Base-by-base conservation (phyloP, 2,113 vertebrate species). In the Dromiciops gliroides region DNA sequence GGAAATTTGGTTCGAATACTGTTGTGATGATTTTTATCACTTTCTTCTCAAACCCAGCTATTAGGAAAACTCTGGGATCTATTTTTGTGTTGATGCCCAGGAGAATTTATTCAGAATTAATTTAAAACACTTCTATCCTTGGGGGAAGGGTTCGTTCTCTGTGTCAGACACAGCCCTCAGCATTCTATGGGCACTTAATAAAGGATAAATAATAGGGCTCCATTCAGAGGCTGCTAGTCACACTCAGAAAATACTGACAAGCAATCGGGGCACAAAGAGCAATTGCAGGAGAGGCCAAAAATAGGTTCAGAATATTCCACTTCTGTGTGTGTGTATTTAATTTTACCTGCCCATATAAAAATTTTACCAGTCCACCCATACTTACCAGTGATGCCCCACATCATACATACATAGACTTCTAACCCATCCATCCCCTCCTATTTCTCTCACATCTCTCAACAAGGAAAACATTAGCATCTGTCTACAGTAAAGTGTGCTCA, bases 91-190 rank as follows among this genome's bases (percentile, higher is more conserved):
- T 56, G 51, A 6, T 0, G 3, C 26, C 75, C 0, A 91, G 19
- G 50, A 44, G 28, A n/a, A 23, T n/a, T 50, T 22, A 0, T 10
- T 60, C 0, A 3, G 12, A n/a, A 1, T 50, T 51, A 51, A 26
- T 83, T 83, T 83, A 83, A 83, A 83, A 83, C 67, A 83, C 67
- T 83, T 83, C 24, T 26, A 16, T 24, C 6, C 28, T 4, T 19
- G 25, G 51, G 31, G 44, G n/a, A 28, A 25, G 0, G 67, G 60
- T 26, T 37, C 19, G 25, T 47, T 16, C 48, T 37, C 83, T 3
- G 8, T 0, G 14, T 10, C 53, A 4, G 88, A 2, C 88, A 0
- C 8, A 12, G 23, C 0, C 1, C 48, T 67, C n/a, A 3, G 19
- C 3, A 11, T 47, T 51, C 0, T 0, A 26, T 8, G 53, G 49